Base-by-base conservation (phyloP, 2,797 vertebrate species). In the Megalops cyprinoides region DNA sequence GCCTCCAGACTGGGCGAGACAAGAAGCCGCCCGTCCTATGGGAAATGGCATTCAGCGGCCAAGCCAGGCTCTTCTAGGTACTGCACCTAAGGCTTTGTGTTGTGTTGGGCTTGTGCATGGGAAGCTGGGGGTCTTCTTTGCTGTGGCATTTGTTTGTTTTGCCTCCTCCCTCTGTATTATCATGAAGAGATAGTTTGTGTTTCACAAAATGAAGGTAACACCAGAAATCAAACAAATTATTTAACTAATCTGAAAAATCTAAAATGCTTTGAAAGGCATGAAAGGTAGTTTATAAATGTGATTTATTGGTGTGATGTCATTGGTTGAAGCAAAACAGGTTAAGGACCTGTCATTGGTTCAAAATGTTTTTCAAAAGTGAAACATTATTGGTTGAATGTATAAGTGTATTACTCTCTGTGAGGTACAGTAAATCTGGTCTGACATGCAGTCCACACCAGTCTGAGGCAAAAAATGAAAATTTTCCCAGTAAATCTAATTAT, bases 11-110 rank as follows among this genome's bases (percentile, higher is more conserved):
- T 87, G 87, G 88, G 87, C 25, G 88, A 93, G 85, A 93, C 91
- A 85, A 94, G 89, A 88, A 92, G 88, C 86, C 85, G 91, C 85
- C 89, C 91, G n/a, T n/a, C n/a, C 4, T 91, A 83, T 46, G 89
- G 90, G 84, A 94, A 87, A 87, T 84, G 67, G 31, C 58, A 5
- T 73, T 81, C 46, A 76, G 78, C 76, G 78, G 79, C 84, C 82
- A 91, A 87, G 86, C 81, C 85, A 2, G 84, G 90, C 84, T 81
- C 84, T 18, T 87, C 91, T 86, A 92, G 94, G 94, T 95, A 94
- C 81, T 80, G 86, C 87, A 76, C 23, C 80, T 55, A 18, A 65
- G 37, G 34, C 49, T 20, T 75, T 75, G 67, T 15, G 31, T n/a
- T 12, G 12, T 62, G 25, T 31, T 31, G 1, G 58, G 28, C 62